Evolutionary conservation across 2,113 vertebrate species (phyloP), one percentile per base, ranked within the genome.

Genomic region (Hemibagrus wyckioides): DNA sequence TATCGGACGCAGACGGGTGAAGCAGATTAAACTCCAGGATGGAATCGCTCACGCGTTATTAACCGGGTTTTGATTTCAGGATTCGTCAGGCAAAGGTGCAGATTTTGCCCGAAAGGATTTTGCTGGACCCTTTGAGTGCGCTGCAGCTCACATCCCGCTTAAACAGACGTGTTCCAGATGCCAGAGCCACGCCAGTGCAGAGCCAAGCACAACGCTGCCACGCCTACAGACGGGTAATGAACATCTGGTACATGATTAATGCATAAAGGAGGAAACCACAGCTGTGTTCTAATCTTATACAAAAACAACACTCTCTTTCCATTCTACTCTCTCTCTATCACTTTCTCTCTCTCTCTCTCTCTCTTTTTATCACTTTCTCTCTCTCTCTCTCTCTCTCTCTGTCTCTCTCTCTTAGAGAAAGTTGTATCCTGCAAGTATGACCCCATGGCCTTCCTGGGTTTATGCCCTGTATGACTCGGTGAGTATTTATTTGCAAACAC

Each of bases 391-490:
- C 5, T 8, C 6, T 8, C 9, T 48, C 9, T 7, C 44, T 84
- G 1, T 63, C 54, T 90, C 85, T 93, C 88, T 92, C 1, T 94
- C 94, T 85, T 92, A 99, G 98, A 97, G 96, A 89, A 99, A 97
- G 94, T 97, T 98, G 90, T 95, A 95, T 89, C 97, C 97, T 95
- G 98, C 98, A 41, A 97, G 96, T 92, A 91, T 99, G 95, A 99
- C 98, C 0, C 96, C 96, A 1, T 99, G 98, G 98, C 98, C 98
- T 30, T 94, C 96, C 41, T 99, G 98, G 98, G 96, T 99, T 41
- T 99, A 99, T 61, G 96, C 97, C 10, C 95, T 99, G 0, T 99
- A 99, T 87, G 98, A 99, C 67, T 97, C 98, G 50, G 98, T 99
- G 92, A 98, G 98, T 97, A 88, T 87, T 85, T 57, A 36, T 80